These are phyloP conservation scores for Spongilla lacustris DNA, from an alignment of 37 sponge, comb jelly and placozoan genomes.

Conservation along the genomic window DNA sequence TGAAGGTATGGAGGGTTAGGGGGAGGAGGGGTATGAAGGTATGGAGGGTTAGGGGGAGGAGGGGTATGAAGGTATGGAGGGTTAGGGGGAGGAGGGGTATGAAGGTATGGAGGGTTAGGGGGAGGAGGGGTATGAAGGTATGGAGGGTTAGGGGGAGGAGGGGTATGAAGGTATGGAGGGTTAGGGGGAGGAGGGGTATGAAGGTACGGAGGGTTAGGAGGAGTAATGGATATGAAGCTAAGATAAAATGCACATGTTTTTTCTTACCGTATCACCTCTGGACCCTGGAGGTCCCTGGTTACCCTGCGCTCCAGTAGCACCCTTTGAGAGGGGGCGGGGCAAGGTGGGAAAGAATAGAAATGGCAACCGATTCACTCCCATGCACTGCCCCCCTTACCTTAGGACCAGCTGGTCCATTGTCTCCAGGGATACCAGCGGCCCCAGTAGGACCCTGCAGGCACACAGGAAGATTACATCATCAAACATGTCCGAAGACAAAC, in stretches of 20 bases:
- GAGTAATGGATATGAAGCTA: no score
- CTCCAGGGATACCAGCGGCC: conserved; percentile 55
- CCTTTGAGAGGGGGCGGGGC: neutral
- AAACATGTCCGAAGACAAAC: neutral
- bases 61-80: neutral
- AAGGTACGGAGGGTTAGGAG: neutral
- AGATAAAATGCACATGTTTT: no score
- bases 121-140: neutral
- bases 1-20: neutral
- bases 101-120: no score
- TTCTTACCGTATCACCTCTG: conserved; percentile 46
- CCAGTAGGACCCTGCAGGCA: conserved; percentile 29
- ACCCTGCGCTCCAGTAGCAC: conserved; percentile 56
- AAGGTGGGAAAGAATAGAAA: neutral
- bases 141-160: neutral
- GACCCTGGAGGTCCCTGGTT: conserved; percentile 58
- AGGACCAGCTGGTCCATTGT: conserved; percentile 36
- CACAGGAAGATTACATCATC: neutral
- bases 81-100: neutral
- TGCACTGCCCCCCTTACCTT: conserved; percentile 12
- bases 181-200: neutral
- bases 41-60: no score
- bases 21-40: no score
- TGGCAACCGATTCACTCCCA: no score
- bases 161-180: no score